phyloP scores from a whole-genome alignment of 1,140 invertebrate genomes.

The Drosophila auraria region DNA sequence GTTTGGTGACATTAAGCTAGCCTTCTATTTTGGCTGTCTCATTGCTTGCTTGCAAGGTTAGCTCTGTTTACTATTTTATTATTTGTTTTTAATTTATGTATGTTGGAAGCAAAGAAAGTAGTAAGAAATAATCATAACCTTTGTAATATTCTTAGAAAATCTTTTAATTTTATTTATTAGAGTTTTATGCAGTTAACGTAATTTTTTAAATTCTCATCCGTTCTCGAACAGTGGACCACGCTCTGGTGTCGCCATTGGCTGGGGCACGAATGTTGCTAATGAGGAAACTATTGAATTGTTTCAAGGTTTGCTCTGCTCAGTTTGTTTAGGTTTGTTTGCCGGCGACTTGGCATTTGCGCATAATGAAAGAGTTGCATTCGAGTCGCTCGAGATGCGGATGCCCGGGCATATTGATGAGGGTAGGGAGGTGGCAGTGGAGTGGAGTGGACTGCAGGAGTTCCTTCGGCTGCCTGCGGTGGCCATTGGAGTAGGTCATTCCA shows the following conservation, averaged over 20 bases:
- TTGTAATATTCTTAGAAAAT: not conserved
- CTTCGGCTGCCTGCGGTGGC: slow-evolving; percentile 28
- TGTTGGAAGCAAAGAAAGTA: no score
- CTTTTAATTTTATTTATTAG: not conserved
- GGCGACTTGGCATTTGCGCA: slow-evolving; percentile 66
- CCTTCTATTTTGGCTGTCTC: not conserved
- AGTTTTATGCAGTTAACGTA: not conserved
- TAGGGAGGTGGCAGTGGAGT: slow-evolving; percentile 16
- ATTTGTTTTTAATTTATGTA: no score
- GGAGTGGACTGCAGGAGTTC: slow-evolving; percentile 26
- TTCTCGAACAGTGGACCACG: slow-evolving; percentile 13
- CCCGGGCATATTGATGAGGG: slow-evolving; percentile 22
- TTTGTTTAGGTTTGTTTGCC: slow-evolving; percentile 76
- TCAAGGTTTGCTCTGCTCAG: slow-evolving; percentile 75
- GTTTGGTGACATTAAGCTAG: not conserved
- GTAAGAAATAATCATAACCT: not conserved
- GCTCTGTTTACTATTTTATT: not conserved
- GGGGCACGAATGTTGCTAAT: slow-evolving; percentile 58
- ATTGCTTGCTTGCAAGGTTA: no score
- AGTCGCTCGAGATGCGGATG: slow-evolving; percentile 46
- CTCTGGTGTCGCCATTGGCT: slow-evolving; percentile 21
- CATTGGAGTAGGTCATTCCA: slow-evolving; percentile 67
- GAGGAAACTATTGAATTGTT: slow-evolving; percentile 81
- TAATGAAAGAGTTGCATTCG: slow-evolving; percentile 81
- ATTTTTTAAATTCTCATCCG: not conserved